These are phyloP conservation scores for Atta texana DNA, from an alignment of 1,140 invertebrate genomes.

Conservation along the genomic window DNA sequence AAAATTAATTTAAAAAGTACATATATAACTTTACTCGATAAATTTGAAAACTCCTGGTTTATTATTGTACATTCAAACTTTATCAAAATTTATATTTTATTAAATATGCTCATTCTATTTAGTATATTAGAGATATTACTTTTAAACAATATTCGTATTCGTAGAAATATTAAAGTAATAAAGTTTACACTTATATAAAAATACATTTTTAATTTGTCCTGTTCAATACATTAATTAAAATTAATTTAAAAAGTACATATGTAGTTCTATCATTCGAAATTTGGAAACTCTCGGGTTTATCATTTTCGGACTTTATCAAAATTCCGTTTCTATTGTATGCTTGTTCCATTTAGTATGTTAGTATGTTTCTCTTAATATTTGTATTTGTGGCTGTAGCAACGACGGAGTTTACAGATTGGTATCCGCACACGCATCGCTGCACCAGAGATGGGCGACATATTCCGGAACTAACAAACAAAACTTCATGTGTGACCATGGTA, in stretches of 20 bases:
- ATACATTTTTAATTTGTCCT: background rate
- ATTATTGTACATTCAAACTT: background rate
- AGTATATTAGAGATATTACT: background rate
- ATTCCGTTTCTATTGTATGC: constrained; percentile 13
- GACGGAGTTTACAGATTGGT: constrained; percentile 31
- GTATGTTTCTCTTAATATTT: constrained; percentile 25
- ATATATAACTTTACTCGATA: background rate
- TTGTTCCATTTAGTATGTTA: background rate
- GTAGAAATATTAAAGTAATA: no score
- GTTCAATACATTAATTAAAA: constrained; percentile 8
- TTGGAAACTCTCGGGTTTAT: background rate
- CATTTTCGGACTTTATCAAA: background rate
- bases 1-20: background rate
- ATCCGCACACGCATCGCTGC: background rate
- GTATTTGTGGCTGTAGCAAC: background rate
- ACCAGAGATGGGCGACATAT: background rate
- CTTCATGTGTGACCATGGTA: constrained; percentile 24
- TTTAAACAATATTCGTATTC: no score
- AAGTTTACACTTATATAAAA: background rate
- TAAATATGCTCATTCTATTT: background rate
- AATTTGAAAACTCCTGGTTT: background rate
- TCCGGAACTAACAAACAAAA: constrained; percentile 31
- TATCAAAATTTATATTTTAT: constrained; percentile 11
- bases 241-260: background rate
- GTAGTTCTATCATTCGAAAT: background rate